Base-by-base conservation (phyloP, 2,113 vertebrate species). In the Muntiacus muntjak region DNA sequence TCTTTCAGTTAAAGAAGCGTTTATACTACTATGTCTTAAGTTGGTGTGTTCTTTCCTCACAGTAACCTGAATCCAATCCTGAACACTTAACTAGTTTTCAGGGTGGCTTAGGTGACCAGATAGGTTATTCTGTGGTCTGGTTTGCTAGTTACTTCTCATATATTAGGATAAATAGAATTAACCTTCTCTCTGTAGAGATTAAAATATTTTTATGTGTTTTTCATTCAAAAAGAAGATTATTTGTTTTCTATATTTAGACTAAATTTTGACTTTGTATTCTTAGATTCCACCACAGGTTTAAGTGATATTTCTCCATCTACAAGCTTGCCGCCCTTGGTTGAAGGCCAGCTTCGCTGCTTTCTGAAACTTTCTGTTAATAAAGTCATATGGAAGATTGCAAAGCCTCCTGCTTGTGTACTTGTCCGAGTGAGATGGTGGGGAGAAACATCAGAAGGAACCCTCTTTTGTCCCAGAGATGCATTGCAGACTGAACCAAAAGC, bases 351-450 rank as follows among this genome's bases (percentile, higher is more conserved):
- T 45, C 99, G 99, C 92, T 99, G 99, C 97, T 99, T 99, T 97
- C 99, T 99, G 47, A 98, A 98, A 71, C 99, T 99, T 97, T 99
- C 99, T 0, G 74, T 99, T 87, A 98, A 98, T 98, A 98, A 99
- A 57, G 45, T 99, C 9, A 11, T 99, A 3, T 99, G 99, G 99
- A 99, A 98, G 2, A 96, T 98, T 40, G 95, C 98, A 62, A 99
- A 99, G 60, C 99, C 99, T 33, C 98, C 99, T 98, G 71, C 98
- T 30, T 88, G 96, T 45, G 97, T 98, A 5, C 98, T 99, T 16
- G 97, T 99, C 85, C 98, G 99, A 94, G 98, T 99, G 87, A 99
- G 99, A 33, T 99, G 99, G 99, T 99, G 99, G 99, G 99, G 99
- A 3, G 99, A 99, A 94, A 99, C 99, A 0, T 99, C 99, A 3